phyloP scores from a whole-genome alignment of 2,888 invertebrate genomes.

The Sarcophaga variegata region DNA sequence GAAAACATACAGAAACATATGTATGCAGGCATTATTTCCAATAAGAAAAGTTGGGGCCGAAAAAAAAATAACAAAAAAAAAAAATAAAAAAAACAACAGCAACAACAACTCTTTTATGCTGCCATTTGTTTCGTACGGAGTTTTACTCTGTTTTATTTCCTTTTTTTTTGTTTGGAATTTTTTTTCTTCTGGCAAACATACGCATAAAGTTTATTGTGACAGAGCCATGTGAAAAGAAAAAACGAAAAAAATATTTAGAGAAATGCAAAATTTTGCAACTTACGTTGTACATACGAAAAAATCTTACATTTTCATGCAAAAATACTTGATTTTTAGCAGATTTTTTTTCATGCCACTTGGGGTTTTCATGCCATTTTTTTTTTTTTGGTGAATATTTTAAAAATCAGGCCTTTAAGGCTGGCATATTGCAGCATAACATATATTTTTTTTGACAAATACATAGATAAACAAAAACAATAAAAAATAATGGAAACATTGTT shows the following conservation, averaged over 20 bases:
- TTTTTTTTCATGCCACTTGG: neutral
- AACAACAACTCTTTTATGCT: constrained; percentile 8
- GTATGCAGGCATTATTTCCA: constrained; percentile 43
- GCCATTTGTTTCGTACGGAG: constrained; percentile 28
- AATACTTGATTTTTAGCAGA: constrained; percentile 45
- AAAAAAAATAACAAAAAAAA: neutral
- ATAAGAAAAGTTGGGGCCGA: constrained; percentile 15
- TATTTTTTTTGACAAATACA: neutral
- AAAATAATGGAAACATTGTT: no score
- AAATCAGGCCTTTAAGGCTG: constrained; percentile 29
- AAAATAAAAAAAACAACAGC: neutral
- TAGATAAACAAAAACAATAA: no score
- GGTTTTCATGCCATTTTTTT: neutral
- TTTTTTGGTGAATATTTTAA: constrained; percentile 7
- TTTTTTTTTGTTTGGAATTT: neutral
- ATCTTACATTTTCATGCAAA: constrained; percentile 37
- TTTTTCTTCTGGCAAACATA: constrained; percentile 60
- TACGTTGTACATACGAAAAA: neutral
- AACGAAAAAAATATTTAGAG: neutral
- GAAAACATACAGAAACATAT: constrained; percentile 62
- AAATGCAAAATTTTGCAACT: neutral
- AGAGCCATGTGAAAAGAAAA: constrained; percentile 39
- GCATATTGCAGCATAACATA: neutral
- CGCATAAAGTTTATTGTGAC: constrained; percentile 63
- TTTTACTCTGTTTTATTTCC: neutral